Base-by-base conservation (phyloP, 2,797 vertebrate species). In the Lophotriccus pileatus region DNA sequence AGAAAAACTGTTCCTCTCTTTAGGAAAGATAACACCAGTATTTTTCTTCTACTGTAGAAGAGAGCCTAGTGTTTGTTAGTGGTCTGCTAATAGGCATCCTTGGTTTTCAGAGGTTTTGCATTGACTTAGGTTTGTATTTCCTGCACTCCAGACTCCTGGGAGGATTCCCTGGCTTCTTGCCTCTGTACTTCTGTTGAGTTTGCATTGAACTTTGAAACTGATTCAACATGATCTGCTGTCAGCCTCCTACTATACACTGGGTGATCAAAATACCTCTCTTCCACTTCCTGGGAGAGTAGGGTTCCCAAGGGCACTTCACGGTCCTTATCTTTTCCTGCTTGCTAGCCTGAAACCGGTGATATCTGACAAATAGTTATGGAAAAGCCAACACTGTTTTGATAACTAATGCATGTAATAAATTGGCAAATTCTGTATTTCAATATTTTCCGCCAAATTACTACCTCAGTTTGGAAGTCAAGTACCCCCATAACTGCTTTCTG, bases 221-320 rank as follows among this genome's bases (percentile, higher is more conserved):
- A 96, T 96, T 91, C 68, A 81, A 95, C 82, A 59, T 74, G 93
- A 97, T 58, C 63, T 84, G 74, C 93, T 96, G 92, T 96, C 95
- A 96, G 30, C 67, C 67, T 81, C 66, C 39, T 80, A 17, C 95
- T 87, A 36, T 6, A 4, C 23, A 28, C 20, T 17, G 52, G 77
- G 66, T 39, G 14, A 95, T 79, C 36, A 13, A 80, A 93, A 84
- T 67, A 86, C 37, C 55, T 76, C 44, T 46, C 20, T 91, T 93
- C 23, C 24, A 9, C 34, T 75, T 94, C 87, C 83, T 91, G 36
- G 73, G 72, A 89, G 25, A 89, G 39, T 7, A 28, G 43, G 7
- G 5, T 9, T 90, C 87, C 77, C 83, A 77, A 49, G 43, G 28
- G 60, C 22, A 30, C 58, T 81, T 79, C 44, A 46, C 2, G 5